Conservation (phyloP, 2,888 invertebrate genomes). For the Lepidonotus clava region DNA sequence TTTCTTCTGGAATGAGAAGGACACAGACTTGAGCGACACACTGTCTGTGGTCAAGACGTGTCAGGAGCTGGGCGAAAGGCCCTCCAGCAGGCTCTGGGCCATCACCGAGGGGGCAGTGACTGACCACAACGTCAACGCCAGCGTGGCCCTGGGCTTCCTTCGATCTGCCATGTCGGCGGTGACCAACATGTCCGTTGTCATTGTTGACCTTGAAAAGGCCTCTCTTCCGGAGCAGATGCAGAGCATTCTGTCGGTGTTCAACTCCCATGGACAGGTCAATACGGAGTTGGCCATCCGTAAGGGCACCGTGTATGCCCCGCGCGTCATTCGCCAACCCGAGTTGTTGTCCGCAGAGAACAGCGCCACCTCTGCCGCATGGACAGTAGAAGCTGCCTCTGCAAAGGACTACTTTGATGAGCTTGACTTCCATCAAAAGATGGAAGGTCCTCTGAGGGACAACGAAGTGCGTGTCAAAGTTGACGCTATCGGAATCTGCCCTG, state of each 20-base stretch:
- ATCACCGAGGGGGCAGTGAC: no score
- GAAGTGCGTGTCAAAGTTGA: constrained; percentile 16
- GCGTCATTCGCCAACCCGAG: constrained; percentile 27
- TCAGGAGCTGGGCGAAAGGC: not conserved
- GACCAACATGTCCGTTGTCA: constrained; percentile 34
- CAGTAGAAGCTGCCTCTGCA: not conserved
- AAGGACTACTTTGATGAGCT: not conserved
- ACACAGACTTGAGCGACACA: not conserved
- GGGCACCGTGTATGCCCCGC: not conserved
- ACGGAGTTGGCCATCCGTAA: not conserved
- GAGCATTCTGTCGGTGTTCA: not conserved
- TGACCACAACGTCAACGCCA: not conserved
- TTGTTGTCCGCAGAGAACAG: not conserved
- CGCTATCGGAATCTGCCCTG: not conserved
- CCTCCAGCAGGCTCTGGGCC: not conserved
- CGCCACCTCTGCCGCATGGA: not conserved
- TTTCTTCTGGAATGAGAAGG: constrained; percentile 39
- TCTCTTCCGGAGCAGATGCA: not conserved
- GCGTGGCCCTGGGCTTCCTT: not conserved
- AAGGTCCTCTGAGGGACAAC: not conserved
- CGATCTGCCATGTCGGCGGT: constrained; percentile 48
- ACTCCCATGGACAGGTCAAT: not conserved
- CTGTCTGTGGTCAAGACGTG: not conserved
- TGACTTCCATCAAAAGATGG: not conserved
- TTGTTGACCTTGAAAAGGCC: not conserved